phyloP scores from a whole-genome alignment of 2,888 invertebrate genomes.

The Drosophila demipolita region DNA sequence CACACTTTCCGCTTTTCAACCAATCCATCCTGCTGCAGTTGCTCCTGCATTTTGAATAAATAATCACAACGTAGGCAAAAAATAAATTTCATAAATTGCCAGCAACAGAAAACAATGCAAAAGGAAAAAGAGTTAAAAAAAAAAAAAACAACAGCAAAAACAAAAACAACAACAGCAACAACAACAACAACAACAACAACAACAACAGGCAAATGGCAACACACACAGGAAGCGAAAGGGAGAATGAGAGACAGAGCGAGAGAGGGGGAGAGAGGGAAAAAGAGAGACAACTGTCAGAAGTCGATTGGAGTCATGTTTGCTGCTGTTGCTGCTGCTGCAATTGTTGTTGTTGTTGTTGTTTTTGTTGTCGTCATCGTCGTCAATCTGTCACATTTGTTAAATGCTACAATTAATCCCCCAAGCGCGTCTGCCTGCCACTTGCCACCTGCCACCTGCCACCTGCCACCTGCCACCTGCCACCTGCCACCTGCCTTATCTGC shows the following conservation, averaged over 20 bases:
- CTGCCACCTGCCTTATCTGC: background rate
- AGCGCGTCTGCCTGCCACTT: conserved; percentile 13
- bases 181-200: background rate
- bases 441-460: background rate
- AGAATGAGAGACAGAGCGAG: background rate
- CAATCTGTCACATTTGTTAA: conserved; percentile 77
- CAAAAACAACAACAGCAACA: background rate
- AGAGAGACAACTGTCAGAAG: conserved; percentile 32
- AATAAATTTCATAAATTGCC: conserved; percentile 73
- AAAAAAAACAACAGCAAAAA: background rate
- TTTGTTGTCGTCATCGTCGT: conserved; percentile 62
- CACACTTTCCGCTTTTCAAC: background rate
- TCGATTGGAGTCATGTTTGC: conserved; percentile 20
- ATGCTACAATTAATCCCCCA: conserved; percentile 71
- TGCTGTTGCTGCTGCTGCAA: background rate
- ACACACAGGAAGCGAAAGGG: conserved; percentile 5
- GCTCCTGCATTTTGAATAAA: conserved; percentile 71
- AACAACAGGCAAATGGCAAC: conserved; percentile 20
- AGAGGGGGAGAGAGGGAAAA: no score
- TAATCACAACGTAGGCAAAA: conserved; percentile 78
- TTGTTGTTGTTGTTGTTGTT: conserved; percentile 1
- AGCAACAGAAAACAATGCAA: conserved; percentile 17
- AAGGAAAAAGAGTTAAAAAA: background rate
- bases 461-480: background rate
- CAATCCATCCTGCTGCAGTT: conserved; percentile 19